Evolutionary conservation across 2,113 vertebrate species (phyloP).

Genomic region (Blennius ocellaris): DNA sequence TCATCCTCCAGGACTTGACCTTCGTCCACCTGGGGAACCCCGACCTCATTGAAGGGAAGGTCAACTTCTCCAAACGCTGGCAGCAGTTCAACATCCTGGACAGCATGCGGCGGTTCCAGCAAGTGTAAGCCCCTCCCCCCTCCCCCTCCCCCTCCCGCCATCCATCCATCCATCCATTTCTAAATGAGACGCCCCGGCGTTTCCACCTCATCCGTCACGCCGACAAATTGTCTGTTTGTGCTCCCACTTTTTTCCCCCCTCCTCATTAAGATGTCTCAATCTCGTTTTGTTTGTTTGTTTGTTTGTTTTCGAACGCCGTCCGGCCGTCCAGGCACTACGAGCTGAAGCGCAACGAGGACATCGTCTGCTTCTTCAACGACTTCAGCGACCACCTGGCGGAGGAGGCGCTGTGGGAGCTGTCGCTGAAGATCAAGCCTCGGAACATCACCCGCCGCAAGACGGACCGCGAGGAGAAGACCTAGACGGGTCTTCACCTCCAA

Average conservation of each 20-base stretch:
- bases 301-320: constrained; percentile 15
- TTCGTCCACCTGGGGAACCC: constrained; percentile 99
- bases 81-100: constrained; percentile 99
- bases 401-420: constrained; percentile 98
- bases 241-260: too few relatives aligned
- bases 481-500: constrained; percentile 58
- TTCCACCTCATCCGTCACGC: too few relatives aligned
- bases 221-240: too few relatives aligned
- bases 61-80: constrained; percentile 99
- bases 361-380: constrained; percentile 97
- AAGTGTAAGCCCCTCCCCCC: constrained; percentile 87
- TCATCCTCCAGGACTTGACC: constrained; percentile 97
- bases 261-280: constrained; percentile 16
- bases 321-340: constrained; percentile 92
- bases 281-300: neutral
- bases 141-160: too few relatives aligned
- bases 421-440: constrained; percentile 96
- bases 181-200: neutral
- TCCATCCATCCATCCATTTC: neutral
- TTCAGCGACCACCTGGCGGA: constrained; percentile 98
- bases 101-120: constrained; percentile 99
- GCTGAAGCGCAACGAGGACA: constrained; percentile 94
- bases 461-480: constrained; percentile 96
- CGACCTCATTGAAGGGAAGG: constrained; percentile 95
- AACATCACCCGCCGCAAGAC: constrained; percentile 94